Conservation (phyloP, 2,113 vertebrate genomes). For the Conger conger region DNA sequence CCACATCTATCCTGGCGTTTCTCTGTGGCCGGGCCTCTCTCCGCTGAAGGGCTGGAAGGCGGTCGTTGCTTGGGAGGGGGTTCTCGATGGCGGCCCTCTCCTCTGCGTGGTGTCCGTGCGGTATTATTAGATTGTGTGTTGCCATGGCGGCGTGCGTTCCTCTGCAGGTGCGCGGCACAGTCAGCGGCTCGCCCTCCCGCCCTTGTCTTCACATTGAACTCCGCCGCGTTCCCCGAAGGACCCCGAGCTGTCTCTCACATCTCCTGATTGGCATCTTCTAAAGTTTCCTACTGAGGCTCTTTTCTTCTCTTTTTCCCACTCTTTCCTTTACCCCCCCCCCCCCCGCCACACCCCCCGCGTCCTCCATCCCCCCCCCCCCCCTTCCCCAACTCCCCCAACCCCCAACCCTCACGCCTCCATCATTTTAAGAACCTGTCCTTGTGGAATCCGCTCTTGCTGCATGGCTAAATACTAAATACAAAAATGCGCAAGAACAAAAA, state of each 20-base stretch:
- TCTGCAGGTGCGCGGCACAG: slow-evolving; percentile 30
- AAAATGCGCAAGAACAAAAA: background rate
- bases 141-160: slow-evolving; percentile 23
- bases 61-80: background rate
- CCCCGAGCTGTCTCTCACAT: slow-evolving; percentile 27
- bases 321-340: slow-evolving; percentile 24
- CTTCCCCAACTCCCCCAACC: background rate
- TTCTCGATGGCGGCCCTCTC: background rate
- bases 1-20: background rate
- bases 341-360: background rate
- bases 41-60: background rate
- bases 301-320: slow-evolving; percentile 16
- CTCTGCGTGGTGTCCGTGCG: background rate
- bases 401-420: background rate
- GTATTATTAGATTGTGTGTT: slow-evolving; percentile 17
- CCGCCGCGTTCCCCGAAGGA: slow-evolving; percentile 29
- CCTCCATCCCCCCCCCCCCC: background rate
- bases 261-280: slow-evolving; percentile 40
- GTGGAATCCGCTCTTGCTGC: background rate
- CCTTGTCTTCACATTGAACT: slow-evolving; percentile 45
- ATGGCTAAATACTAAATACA: background rate
- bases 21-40: background rate
- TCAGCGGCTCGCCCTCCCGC: slow-evolving; percentile 36
- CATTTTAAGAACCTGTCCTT: background rate
- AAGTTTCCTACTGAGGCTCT: slow-evolving; percentile 26